A percentile compares a stretch with the other conserved stretches of the same genome.
Evolutionary conservation across 2,113 vertebrate species (phyloP).

Genomic region (Pteropus alecto): DNA sequence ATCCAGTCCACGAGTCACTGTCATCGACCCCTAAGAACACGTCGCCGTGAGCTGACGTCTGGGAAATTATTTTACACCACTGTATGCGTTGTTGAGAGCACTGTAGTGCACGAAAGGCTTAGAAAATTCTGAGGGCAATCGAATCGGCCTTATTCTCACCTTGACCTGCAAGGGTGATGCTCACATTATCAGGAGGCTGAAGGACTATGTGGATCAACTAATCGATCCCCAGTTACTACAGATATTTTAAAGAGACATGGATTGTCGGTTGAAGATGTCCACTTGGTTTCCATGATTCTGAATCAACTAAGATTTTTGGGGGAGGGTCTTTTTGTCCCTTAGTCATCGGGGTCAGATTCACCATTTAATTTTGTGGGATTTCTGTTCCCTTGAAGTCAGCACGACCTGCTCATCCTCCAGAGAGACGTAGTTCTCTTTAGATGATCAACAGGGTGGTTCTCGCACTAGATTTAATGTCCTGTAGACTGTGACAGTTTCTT

Average conservation of each 20-base stretch:
- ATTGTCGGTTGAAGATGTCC: not conserved
- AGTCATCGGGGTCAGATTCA: slow-evolving; percentile 21
- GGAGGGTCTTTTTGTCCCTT: not conserved
- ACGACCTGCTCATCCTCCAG: not conserved
- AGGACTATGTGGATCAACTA: slow-evolving; percentile 48
- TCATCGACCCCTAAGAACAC: slow-evolving; percentile 28
- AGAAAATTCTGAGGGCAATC: slow-evolving; percentile 48
- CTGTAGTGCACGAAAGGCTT: slow-evolving; percentile 50
- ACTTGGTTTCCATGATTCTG: slow-evolving; percentile 41
- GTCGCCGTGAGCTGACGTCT: slow-evolving; percentile 27
- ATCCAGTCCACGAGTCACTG: not conserved
- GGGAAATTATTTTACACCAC: slow-evolving; percentile 2
- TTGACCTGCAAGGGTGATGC: not conserved
- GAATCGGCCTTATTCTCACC: slow-evolving; percentile 47
- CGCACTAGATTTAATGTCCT: not conserved
- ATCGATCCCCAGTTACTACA: slow-evolving; percentile 49
- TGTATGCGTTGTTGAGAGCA: slow-evolving; percentile 22
- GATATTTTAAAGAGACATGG: slow-evolving; percentile 28
- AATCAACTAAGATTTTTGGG: slow-evolving; percentile 10
- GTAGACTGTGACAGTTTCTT: not conserved
- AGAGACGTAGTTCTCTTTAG: not conserved
- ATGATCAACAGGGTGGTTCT: not conserved
- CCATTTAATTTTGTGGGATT: not conserved
- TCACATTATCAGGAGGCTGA: slow-evolving; percentile 44
- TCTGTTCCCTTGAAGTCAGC: not conserved